Conservation (phyloP, 2,797 vertebrate species). For the Sciurus carolinensis region DNA sequence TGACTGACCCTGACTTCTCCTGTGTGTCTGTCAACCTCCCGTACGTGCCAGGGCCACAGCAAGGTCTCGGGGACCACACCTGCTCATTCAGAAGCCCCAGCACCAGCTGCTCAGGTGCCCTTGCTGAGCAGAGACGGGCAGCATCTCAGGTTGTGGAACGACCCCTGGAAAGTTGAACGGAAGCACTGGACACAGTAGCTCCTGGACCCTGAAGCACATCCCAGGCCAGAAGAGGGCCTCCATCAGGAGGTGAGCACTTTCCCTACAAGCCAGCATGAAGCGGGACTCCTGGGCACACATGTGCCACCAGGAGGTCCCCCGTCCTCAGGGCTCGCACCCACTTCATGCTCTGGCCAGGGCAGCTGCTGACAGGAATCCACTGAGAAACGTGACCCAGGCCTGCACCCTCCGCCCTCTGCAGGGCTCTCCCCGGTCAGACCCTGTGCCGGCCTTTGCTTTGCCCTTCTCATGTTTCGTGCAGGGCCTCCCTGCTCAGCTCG, state of each 20-base stretch:
- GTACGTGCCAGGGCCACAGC: too few relatives aligned
- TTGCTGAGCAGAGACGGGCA: neutral
- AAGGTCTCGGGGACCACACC: neutral
- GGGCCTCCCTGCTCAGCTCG: neutral
- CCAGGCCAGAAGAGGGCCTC: neutral
- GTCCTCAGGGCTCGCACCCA: too few relatives aligned
- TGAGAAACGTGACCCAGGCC: neutral
- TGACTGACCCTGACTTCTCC: neutral
- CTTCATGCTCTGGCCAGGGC: too few relatives aligned
- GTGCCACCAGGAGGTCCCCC: neutral
- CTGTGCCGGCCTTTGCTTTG: neutral
- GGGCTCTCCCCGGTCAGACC: neutral
- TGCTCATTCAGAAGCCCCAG: neutral
- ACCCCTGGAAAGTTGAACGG: too few relatives aligned
- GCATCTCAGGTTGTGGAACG: too few relatives aligned
- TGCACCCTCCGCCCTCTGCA: too few relatives aligned
- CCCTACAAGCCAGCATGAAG: too few relatives aligned
- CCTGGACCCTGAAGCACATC: neutral
- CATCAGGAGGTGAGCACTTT: neutral
- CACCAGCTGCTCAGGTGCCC: too few relatives aligned
- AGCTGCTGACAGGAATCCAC: neutral
- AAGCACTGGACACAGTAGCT: neutral
- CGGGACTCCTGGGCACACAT: neutral
- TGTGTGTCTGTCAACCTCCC: neutral
- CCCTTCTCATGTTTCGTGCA: neutral